Conservation (phyloP, 2,888 invertebrate species). For the Morinoia aosen region DNA sequence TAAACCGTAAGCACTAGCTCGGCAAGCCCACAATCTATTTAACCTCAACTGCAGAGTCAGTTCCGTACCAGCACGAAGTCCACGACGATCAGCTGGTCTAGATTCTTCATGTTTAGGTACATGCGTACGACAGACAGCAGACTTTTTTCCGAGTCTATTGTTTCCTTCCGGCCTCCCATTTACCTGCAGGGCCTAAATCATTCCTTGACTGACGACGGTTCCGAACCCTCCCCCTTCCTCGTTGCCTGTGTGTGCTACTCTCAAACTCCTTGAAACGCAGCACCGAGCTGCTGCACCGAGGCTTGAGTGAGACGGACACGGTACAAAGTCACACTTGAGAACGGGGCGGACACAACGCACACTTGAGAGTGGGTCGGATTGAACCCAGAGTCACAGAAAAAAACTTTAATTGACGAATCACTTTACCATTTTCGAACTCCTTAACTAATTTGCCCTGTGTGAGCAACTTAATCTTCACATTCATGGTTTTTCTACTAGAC, state of each 20-base stretch:
- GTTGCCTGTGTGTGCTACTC: background rate
- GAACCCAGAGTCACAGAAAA: background rate
- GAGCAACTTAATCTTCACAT: too few relatives aligned
- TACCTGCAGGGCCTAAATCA: background rate
- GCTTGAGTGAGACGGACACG: too few relatives aligned
- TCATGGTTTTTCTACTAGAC: too few relatives aligned
- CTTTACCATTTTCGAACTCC: too few relatives aligned
- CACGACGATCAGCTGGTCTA: background rate
- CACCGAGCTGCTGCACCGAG: background rate
- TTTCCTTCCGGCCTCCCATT: background rate
- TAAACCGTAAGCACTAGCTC: background rate
- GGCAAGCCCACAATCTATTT: background rate
- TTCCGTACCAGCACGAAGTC: background rate
- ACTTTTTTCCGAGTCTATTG: background rate
- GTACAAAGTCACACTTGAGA: too few relatives aligned
- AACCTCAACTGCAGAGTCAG: background rate
- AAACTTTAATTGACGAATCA: too few relatives aligned
- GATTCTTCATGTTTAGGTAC: background rate
- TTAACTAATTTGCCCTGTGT: too few relatives aligned
- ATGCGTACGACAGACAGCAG: background rate
- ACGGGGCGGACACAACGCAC: too few relatives aligned
- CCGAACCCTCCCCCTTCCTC: background rate
- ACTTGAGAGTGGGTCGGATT: background rate
- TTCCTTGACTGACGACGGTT: background rate
- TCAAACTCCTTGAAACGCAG: background rate